These are phyloP conservation scores for Laticauda colubrina DNA, from an alignment of 2,113 vertebrate species.

Conservation along the genomic window DNA sequence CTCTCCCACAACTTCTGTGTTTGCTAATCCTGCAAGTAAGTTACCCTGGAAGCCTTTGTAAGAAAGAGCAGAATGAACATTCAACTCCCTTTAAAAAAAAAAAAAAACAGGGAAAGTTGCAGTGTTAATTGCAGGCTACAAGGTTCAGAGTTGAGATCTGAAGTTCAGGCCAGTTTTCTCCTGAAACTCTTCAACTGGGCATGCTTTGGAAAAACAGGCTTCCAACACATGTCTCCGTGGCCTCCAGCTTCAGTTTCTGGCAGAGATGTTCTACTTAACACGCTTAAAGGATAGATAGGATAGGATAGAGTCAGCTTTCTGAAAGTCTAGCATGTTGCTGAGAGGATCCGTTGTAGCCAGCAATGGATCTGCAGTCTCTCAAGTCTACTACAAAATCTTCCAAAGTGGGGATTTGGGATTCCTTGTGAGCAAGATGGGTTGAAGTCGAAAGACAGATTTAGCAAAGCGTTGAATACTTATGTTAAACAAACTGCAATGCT, in stretches of 20 bases:
- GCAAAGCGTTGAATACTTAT: neutral
- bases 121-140: neutral
- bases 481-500: neutral
- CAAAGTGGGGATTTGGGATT: neutral
- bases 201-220: neutral
- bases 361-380: neutral
- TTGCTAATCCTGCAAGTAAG: neutral
- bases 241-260: neutral
- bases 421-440: neutral
- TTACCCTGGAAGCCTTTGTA: neutral
- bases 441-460: neutral
- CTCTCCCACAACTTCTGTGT: neutral
- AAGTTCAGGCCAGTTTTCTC: neutral
- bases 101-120: neutral
- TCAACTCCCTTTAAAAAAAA: neutral
- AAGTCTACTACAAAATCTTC: neutral
- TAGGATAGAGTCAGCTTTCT: neutral
- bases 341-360: neutral
- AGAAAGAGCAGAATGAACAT: neutral
- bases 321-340: neutral
- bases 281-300: neutral
- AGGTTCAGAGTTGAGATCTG: neutral
- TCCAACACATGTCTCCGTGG: neutral
- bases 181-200: neutral
- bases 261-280: neutral